A percentile compares a stretch with the other conserved stretches of the same genome.
These are phyloP conservation scores for Netelia virgata DNA, from an alignment of 2,888 invertebrate species.

Conservation along the genomic window DNA sequence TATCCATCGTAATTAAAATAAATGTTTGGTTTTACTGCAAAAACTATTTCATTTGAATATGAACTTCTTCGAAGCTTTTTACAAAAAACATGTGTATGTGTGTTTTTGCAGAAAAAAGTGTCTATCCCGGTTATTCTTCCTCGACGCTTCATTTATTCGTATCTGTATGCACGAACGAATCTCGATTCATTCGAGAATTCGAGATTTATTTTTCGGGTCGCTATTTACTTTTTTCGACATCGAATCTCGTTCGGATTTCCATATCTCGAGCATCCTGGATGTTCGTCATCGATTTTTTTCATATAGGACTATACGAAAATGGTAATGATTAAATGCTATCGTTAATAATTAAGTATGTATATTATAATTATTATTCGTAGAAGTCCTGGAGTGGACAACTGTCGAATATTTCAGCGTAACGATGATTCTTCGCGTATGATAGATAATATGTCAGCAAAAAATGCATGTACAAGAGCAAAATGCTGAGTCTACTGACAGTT, in stretches of 20 bases:
- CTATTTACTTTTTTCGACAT: conserved; percentile 26
- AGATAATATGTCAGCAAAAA: conserved; percentile 74
- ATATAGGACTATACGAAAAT: conserved; percentile 11
- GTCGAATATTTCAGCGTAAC: conserved; percentile 70
- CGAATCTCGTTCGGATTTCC: conserved; percentile 7
- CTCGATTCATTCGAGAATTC: conserved; percentile 11
- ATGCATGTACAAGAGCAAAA: conserved; percentile 74
- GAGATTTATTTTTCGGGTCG: neutral
- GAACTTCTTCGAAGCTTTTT: neutral
- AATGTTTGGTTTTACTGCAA: neutral
- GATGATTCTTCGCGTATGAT: conserved; percentile 70
- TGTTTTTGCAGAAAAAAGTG: neutral
- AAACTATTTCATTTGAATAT: neutral
- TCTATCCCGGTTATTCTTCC: conserved; percentile 21
- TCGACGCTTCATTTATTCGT: neutral
- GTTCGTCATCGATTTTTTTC: conserved; percentile 26
- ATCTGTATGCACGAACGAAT: conserved; percentile 2
- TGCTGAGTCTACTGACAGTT: conserved; percentile 73
- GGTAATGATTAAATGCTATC: conserved; percentile 1
- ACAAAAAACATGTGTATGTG: neutral
- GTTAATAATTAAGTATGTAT: conserved; percentile 18
- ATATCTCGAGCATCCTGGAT: neutral
- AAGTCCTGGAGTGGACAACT: conserved; percentile 53
- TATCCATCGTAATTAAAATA: neutral
- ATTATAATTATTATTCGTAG: conserved; percentile 52